Base-by-base conservation (phyloP, 2,797 vertebrate species). In the Pseudochaenichthys georgianus region DNA sequence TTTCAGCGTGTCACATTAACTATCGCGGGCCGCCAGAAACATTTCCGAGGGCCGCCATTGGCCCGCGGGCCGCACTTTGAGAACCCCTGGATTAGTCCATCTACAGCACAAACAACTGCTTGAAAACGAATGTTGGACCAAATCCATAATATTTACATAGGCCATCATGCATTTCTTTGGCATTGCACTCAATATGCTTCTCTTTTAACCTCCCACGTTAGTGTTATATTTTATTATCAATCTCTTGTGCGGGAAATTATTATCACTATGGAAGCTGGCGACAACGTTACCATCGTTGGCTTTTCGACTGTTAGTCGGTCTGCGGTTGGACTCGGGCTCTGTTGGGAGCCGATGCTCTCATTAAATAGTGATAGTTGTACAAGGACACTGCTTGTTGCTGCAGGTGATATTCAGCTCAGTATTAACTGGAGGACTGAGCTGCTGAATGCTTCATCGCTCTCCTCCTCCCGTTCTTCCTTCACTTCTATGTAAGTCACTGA, bases 361-460 rank as follows among this genome's bases (percentile, higher is more conserved):
- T 93, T 89, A 93, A 90, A 92, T 90, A 80, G 57, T 87, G 63
- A 82, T 77, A 41, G 69, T 42, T 59, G 19, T 61, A 83, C 79
- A 79, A 86, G 83, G 83, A 83, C 73, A 47, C 16, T 7, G 71
- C 64, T 82, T 73, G 84, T 78, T 85, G 80, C 82, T 86, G 73
- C 28, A 83, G 81, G 50, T 50, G 28, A 31, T 65, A 15, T 78
- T 84, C 77, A 73, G 65, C 47, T 58, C 58, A 23, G 64, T 34
- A 50, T 68, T 80, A 80, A 72, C 68, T 34, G 66, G 65, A 84
- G 73, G 77, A 31, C 15, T 45, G 75, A 81, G 48, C 41, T 59
- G 51, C 43, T 34, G 64, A 21, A 21, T 1, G 50, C 66, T 79
- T 77, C 55, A 64, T 70, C 10, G 2, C 13, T 46, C 48, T 28